Conservation (phyloP, 2,888 invertebrate genomes). For the Oscheius sp. region DNA sequence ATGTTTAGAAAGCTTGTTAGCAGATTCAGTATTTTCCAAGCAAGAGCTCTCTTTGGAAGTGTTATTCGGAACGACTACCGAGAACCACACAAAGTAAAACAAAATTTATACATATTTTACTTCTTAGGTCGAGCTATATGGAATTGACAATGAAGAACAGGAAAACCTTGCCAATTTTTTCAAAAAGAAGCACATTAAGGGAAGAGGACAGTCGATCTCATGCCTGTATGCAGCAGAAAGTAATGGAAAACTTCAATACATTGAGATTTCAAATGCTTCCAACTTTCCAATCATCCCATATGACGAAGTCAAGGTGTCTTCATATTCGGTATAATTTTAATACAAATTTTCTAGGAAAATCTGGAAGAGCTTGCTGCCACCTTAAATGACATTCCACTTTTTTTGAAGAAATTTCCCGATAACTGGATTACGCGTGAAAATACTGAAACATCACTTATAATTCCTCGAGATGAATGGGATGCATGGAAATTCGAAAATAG, state of each 20-base stretch:
- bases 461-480: conserved; percentile 22
- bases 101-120: not conserved
- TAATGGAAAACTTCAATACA: not conserved
- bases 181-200: not conserved
- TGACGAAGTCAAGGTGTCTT: not conserved
- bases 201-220: conserved; percentile 5
- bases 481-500: conserved; percentile 10
- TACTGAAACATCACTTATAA: not conserved
- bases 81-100: conserved; percentile 19
- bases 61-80: conserved; percentile 24
- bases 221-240: not conserved
- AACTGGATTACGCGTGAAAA: not conserved
- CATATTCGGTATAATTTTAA: not conserved
- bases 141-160: not conserved
- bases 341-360: not conserved
- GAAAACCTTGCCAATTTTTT: not conserved
- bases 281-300: not conserved
- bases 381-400: not conserved
- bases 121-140: conserved; percentile 10
- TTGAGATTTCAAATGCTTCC: conserved; percentile 15
- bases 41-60: not conserved
- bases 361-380: not conserved
- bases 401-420: not conserved
- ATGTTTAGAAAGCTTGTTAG: conserved; percentile 6
- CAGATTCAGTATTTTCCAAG: not conserved